Evolutionary conservation across 2,888 invertebrate species (phyloP), one percentile per base, ranked within the genome.

Genomic region (Zelleria hepariella): DNA sequence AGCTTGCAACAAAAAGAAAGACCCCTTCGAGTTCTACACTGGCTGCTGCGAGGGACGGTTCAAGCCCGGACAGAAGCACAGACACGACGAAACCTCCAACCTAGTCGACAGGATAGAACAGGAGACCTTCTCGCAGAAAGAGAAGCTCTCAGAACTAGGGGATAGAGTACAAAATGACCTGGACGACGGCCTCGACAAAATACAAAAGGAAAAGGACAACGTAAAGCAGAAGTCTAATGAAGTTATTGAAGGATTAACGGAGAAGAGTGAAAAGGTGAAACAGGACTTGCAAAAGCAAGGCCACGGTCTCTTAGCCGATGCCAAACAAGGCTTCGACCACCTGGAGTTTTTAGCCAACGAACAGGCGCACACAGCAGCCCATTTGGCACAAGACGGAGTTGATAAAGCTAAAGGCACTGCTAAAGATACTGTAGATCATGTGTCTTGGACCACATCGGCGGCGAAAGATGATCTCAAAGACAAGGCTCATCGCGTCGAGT

Each of bases 31-130:
- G 61, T 82, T 80, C 59, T 78, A 81, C 59, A 76, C 75, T 1
- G 80, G 80, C 53, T 86, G 84, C 63, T 85, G 87, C 61, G 80
- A 86, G 65, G 78, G 80, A 1, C 80, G 71, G 66, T 81, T 67
- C 63, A 75, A 72, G 18, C 73, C 77, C 55, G 81, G 80, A 27
- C 75, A 78, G 61, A 84, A 86, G 69, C 86, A 88, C 63, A 74
- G 78, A 21, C 85, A 86, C 58, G 84, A 88, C 21, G 86, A 86
- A 72, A 86, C 86, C 3, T 86, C 85, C 2, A 87, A 80, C 62
- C 64, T 85, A 59, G 71, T 76, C 3, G 88, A 87, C 58, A 82
- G 81, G 61, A 79, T 86, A 62, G 88, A 88, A 72, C 84, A 88
- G 62, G 82, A 78, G 2, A 79, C 85, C 60, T 86, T 87, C 60